Percentiles rank a stretch among this genome's conserved stretches.
phyloP scores from a whole-genome alignment of 2,888 invertebrate species.

The Griposia aprilina region DNA sequence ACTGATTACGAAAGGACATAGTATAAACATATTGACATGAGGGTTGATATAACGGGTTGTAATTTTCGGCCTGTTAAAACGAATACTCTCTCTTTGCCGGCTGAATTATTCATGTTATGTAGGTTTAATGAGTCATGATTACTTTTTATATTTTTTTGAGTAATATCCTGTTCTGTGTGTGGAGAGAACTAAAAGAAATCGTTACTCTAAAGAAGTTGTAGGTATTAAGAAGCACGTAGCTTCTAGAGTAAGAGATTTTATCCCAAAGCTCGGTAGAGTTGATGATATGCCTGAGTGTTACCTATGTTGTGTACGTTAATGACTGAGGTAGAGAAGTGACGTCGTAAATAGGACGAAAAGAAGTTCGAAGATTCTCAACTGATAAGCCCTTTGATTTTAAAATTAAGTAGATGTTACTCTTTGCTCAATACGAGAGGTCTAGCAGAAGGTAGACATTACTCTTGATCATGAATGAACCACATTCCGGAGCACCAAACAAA shows the following conservation, averaged over 20 bases:
- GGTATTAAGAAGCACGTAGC: background rate
- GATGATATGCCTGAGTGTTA: background rate
- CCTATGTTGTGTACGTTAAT: background rate
- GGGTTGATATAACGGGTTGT: conserved; percentile 34
- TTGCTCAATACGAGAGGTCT: too few relatives aligned
- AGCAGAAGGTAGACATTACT: background rate
- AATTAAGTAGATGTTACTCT: background rate
- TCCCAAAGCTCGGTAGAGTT: background rate
- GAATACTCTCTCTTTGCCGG: conserved; percentile 49
- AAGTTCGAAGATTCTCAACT: background rate
- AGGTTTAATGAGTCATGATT: conserved; percentile 28
- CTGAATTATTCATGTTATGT: conserved; percentile 28
- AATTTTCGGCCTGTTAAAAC: conserved; percentile 38
- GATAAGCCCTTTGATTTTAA: background rate
- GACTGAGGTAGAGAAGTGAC: background rate
- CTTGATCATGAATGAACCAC: background rate
- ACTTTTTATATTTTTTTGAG: conserved; percentile 6
- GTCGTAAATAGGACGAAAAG: background rate
- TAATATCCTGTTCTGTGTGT: background rate
- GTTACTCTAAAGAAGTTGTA: background rate
- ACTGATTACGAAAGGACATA: conserved; percentile 58
- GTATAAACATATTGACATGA: conserved; percentile 28
- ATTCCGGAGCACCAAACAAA: background rate
- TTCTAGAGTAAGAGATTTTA: background rate
- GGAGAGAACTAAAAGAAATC: background rate